These are phyloP conservation scores for Pseudorhombus dupliciocellatus DNA, from an alignment of 2,113 vertebrate species.

Conservation along the genomic window DNA sequence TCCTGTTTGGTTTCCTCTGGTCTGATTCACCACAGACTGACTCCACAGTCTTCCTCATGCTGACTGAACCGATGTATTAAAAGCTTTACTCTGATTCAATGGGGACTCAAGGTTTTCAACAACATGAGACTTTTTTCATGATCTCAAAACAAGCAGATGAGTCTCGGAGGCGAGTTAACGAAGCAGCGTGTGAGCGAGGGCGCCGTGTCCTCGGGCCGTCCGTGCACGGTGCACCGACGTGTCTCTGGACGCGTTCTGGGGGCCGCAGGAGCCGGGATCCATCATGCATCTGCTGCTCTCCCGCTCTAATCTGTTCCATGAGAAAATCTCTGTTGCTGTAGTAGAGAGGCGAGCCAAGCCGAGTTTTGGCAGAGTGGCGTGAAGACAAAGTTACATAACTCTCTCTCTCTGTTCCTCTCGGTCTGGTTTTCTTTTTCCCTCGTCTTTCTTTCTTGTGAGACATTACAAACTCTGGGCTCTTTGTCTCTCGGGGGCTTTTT, in stretches of 20 bases:
- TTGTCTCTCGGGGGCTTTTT: not conserved
- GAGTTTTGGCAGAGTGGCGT: slow-evolving; percentile 54
- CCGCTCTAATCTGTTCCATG: slow-evolving; percentile 65
- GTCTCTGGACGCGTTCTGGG: slow-evolving; percentile 44
- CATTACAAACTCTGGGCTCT: not conserved
- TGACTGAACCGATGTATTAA: too few relatives aligned
- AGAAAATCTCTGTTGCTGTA: slow-evolving; percentile 62
- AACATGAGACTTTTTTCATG: too few relatives aligned
- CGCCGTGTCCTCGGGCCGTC: slow-evolving; percentile 32
- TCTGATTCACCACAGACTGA: not conserved
- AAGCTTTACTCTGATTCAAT: too few relatives aligned
- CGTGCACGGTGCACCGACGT: slow-evolving; percentile 7
- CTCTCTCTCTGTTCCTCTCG: slow-evolving; percentile 10
- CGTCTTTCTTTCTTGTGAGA: slow-evolving; percentile 4
- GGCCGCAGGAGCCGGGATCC: slow-evolving; percentile 38
- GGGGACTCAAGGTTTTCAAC: too few relatives aligned
- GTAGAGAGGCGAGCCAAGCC: slow-evolving; percentile 51
- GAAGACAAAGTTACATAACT: slow-evolving; percentile 66
- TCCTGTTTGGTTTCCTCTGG: slow-evolving; percentile 8
- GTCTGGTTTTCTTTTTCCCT: slow-evolving; percentile 34
- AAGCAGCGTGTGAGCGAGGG: too few relatives aligned
- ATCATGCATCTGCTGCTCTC: slow-evolving; percentile 44
- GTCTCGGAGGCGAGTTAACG: too few relatives aligned
- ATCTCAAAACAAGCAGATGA: too few relatives aligned
- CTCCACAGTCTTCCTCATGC: too few relatives aligned